A percentile compares a stretch with the other conserved stretches of the same genome.
These are phyloP conservation scores for Ameiurus melas DNA, from an alignment of 2,113 vertebrate genomes.

Conservation along the genomic window DNA sequence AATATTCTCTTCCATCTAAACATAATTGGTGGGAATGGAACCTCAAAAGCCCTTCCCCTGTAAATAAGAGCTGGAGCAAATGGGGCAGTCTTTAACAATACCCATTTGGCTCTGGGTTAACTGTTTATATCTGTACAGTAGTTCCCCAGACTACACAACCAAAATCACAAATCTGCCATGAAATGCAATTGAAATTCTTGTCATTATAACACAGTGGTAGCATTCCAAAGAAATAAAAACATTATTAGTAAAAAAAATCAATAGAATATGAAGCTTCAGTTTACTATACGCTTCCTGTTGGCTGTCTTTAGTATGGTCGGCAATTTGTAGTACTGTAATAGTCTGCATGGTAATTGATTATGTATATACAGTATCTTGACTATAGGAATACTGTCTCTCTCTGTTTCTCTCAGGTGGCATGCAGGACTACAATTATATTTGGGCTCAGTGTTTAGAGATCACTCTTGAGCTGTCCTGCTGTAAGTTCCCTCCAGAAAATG, in stretches of 20 bases:
- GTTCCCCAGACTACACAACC: background rate
- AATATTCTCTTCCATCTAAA: too few relatives aligned
- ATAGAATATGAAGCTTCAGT: background rate
- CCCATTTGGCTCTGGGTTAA: background rate
- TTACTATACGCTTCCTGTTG: background rate
- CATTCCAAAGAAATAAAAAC: too few relatives aligned
- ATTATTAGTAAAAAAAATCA: too few relatives aligned
- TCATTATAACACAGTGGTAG: background rate
- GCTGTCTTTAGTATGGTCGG: background rate
- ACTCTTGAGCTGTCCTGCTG: slow-evolving; percentile 94
- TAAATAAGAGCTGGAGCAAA: too few relatives aligned
- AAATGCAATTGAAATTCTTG: background rate
- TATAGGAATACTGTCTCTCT: background rate
- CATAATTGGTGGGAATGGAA: too few relatives aligned
- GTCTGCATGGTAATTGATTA: background rate
- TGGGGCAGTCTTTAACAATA: background rate
- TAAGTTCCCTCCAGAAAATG: slow-evolving; percentile 80
- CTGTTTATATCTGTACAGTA: too few relatives aligned
- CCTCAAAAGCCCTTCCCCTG: too few relatives aligned
- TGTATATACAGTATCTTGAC: background rate
- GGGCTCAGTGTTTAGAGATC: slow-evolving; percentile 91
- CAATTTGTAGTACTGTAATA: background rate
- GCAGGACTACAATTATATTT: slow-evolving; percentile 98
- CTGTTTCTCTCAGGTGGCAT: slow-evolving; percentile 84
- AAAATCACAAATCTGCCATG: background rate